These are phyloP conservation scores for Drosophila subpulchrella DNA, from an alignment of 1,140 invertebrate genomes.

Conservation along the genomic window DNA sequence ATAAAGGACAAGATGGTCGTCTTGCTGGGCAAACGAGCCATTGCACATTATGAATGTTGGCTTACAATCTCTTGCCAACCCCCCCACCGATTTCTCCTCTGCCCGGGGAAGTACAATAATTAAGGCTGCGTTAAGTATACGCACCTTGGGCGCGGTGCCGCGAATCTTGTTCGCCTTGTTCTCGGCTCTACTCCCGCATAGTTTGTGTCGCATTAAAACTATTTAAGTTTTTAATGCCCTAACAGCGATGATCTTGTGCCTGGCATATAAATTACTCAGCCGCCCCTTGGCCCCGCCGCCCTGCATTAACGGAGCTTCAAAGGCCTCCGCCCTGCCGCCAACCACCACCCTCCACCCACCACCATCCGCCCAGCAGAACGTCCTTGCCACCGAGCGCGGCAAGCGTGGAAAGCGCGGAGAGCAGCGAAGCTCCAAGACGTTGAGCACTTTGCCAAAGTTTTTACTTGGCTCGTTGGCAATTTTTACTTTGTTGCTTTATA, in stretches of 20 bases:
- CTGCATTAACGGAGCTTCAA: slow-evolving; percentile 63
- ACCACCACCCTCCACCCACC: background rate
- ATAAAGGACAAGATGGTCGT: slow-evolving; percentile 36
- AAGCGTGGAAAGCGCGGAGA: slow-evolving; percentile 30
- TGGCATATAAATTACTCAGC: slow-evolving; percentile 77
- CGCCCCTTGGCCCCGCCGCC: slow-evolving; percentile 1
- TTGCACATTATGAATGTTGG: slow-evolving; percentile 58
- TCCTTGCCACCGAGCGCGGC: slow-evolving; percentile 41
- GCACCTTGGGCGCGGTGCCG: slow-evolving; percentile 35
- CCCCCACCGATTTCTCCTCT: background rate
- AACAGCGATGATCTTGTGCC: slow-evolving; percentile 78
- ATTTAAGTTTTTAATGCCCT: slow-evolving; percentile 82
- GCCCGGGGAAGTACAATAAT: slow-evolving; percentile 7
- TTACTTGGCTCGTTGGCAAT: slow-evolving; percentile 82
- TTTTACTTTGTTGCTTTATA: slow-evolving; percentile 81
- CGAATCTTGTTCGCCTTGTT: slow-evolving; percentile 21
- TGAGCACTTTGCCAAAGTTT: slow-evolving; percentile 80
- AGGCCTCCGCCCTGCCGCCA: slow-evolving; percentile 39
- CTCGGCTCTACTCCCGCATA: slow-evolving; percentile 50
- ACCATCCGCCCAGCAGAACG: slow-evolving; percentile 38
- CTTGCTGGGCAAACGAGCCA: slow-evolving; percentile 36
- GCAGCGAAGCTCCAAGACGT: slow-evolving; percentile 46
- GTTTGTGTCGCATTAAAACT: slow-evolving; percentile 78
- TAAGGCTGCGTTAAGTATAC: slow-evolving; percentile 55
- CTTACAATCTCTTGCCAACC: slow-evolving; percentile 10